A percentile compares a stretch with the other conserved stretches of the same genome.
phyloP scores from a whole-genome alignment of 2,888 invertebrate genomes.

The Drosophila quinaria region DNA sequence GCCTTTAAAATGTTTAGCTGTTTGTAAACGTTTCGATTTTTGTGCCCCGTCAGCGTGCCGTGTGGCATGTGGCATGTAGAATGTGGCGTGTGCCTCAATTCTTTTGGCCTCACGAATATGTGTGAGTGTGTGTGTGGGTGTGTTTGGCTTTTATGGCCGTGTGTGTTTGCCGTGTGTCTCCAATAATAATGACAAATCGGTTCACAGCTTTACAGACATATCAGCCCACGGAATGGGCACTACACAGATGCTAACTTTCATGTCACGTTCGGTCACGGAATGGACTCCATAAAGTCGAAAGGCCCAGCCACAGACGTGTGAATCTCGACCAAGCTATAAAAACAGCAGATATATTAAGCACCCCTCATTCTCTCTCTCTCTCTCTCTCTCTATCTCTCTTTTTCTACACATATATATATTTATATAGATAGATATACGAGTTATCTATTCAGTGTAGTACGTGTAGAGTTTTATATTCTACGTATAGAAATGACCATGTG shows the following conservation, averaged over 20 bases:
- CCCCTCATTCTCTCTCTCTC: conserved; percentile 3
- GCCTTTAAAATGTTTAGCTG: conserved; percentile 59
- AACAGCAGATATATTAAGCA: conserved; percentile 45
- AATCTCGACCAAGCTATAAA: conserved; percentile 75
- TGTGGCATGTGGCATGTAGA: background rate
- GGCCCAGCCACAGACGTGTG: conserved; percentile 70
- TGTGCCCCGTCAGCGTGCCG: conserved; percentile 44
- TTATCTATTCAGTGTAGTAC: conserved; percentile 11
- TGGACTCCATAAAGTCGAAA: conserved; percentile 75
- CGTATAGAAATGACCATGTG: conserved; percentile 35
- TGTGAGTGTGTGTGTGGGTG: conserved; percentile 11
- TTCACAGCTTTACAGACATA: conserved; percentile 51
- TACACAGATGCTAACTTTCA: conserved; percentile 54
- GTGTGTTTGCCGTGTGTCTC: conserved; percentile 54
- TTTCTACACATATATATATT: conserved; percentile 36
- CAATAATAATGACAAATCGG: conserved; percentile 80
- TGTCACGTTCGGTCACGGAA: conserved; percentile 69
- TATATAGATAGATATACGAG: conserved; percentile 9
- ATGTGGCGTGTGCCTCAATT: conserved; percentile 12
- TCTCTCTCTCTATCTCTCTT: background rate
- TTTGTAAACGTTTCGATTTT: conserved; percentile 68
- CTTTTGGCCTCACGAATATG: conserved; percentile 11
- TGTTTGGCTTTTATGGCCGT: conserved; percentile 47
- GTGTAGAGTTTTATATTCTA: conserved; percentile 28
- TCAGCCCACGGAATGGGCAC: conserved; percentile 13